Evolutionary conservation across 2,113 vertebrate species (phyloP).

Genomic region (Cheilinus undulatus): DNA sequence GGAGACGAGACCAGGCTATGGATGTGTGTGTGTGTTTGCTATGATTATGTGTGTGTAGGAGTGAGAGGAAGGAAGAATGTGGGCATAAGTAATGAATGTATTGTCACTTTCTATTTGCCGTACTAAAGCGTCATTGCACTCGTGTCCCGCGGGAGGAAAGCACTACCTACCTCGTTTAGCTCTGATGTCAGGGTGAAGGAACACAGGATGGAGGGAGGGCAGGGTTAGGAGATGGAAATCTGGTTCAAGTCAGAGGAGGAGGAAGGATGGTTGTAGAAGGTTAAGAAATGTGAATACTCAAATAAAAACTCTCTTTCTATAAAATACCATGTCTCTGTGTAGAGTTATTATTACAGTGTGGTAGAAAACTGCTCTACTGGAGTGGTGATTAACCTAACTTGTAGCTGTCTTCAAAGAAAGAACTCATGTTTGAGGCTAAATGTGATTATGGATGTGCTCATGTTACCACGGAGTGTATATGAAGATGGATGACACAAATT

Average conservation of each 20-base stretch:
- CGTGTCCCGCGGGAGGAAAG: slow-evolving; percentile 51
- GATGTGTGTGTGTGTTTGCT: slow-evolving; percentile 1
- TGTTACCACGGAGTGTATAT: too few relatives aligned
- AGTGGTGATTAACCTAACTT: too few relatives aligned
- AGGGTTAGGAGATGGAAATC: neutral
- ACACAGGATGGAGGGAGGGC: neutral
- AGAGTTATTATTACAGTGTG: too few relatives aligned
- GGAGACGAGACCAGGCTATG: neutral
- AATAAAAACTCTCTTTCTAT: too few relatives aligned
- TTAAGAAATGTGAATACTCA: too few relatives aligned
- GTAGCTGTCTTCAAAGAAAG: too few relatives aligned
- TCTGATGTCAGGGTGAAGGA: slow-evolving; percentile 18
- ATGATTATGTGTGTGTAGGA: slow-evolving; percentile 8
- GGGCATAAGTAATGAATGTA: slow-evolving; percentile 71
- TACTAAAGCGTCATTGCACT: slow-evolving; percentile 39
- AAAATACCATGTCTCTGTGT: too few relatives aligned
- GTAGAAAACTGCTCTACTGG: too few relatives aligned
- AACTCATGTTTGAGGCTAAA: too few relatives aligned
- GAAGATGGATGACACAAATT: too few relatives aligned
- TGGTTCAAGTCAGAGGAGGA: neutral
- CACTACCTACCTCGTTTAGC: slow-evolving; percentile 39
- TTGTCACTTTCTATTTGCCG: slow-evolving; percentile 73
- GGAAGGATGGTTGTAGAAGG: too few relatives aligned
- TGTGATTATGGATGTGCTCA: too few relatives aligned
- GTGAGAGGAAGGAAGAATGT: slow-evolving; percentile 32